These are phyloP conservation scores for Crocallis elinguaria DNA, from an alignment of 2,888 invertebrate species.

Conservation along the genomic window DNA sequence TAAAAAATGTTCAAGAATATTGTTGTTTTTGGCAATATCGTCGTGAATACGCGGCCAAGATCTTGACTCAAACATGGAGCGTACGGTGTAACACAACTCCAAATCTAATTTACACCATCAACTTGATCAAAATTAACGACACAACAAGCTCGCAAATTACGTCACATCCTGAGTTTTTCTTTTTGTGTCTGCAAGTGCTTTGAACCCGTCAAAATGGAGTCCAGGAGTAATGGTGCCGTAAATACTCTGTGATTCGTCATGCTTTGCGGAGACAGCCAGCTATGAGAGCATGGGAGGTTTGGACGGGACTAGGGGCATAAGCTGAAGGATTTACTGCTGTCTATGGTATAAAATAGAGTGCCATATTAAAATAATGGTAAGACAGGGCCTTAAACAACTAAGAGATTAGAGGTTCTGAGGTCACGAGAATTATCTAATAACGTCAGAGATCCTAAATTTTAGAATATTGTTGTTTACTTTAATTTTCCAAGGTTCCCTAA, in stretches of 20 bases:
- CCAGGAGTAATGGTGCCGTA: constrained; percentile 15
- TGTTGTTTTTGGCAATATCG: too few relatives aligned
- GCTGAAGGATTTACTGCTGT: background rate
- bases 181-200: constrained; percentile 9
- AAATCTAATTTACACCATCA: too few relatives aligned
- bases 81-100: too few relatives aligned
- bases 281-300: background rate
- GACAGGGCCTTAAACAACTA: too few relatives aligned
- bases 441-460: too few relatives aligned
- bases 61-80: too few relatives aligned
- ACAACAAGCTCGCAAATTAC: background rate
- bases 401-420: too few relatives aligned
- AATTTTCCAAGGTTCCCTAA: too few relatives aligned
- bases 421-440: too few relatives aligned
- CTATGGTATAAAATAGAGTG: background rate
- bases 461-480: too few relatives aligned
- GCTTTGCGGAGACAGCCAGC: constrained; percentile 16
- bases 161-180: constrained; percentile 4
- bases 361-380: background rate
- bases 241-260: constrained; percentile 33
- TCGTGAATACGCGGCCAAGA: too few relatives aligned
- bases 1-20: too few relatives aligned
- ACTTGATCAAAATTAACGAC: constrained; percentile 4
- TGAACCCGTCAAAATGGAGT: constrained; percentile 3
- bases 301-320: background rate